phyloP scores from a whole-genome alignment of 2,113 vertebrate species.

The Limanda limanda region DNA sequence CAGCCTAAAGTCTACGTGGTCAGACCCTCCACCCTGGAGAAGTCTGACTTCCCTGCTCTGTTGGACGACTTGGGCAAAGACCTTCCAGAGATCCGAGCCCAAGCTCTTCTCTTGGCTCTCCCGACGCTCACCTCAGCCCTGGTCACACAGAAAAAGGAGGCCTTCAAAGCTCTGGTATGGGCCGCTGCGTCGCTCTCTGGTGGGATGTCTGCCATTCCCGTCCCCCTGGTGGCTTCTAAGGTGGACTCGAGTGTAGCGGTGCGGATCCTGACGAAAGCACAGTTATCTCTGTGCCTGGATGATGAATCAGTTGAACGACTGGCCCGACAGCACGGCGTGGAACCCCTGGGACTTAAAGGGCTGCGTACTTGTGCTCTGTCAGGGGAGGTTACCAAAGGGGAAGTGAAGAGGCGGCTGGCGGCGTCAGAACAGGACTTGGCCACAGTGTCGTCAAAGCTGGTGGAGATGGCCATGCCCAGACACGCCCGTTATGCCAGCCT shows the following conservation, averaged over 20 bases:
- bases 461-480: slow-evolving; percentile 77
- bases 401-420: slow-evolving; percentile 71
- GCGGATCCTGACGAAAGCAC: slow-evolving; percentile 75
- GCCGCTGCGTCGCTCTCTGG: slow-evolving; percentile 80
- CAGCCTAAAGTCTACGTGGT: too few relatives aligned
- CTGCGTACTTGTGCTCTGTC: slow-evolving; percentile 72
- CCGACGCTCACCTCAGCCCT: slow-evolving; percentile 56
- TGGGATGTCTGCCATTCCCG: slow-evolving; percentile 75
- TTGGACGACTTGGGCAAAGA: too few relatives aligned
- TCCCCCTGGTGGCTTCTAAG: slow-evolving; percentile 80
- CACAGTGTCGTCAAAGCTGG: slow-evolving; percentile 51
- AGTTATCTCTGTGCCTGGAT: slow-evolving; percentile 76
- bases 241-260: slow-evolving; percentile 76
- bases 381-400: slow-evolving; percentile 73
- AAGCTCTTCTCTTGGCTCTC: too few relatives aligned
- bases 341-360: slow-evolving; percentile 58
- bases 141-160: slow-evolving; percentile 76
- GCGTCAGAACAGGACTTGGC: slow-evolving; percentile 71
- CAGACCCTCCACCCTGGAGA: too few relatives aligned
- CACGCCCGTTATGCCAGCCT: slow-evolving; percentile 71
- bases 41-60: too few relatives aligned
- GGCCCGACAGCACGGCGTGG: slow-evolving; percentile 55
- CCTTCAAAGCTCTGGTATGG: slow-evolving; percentile 79
- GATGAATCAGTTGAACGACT: slow-evolving; percentile 68
- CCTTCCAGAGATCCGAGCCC: too few relatives aligned